Evolutionary conservation across 2,113 vertebrate genomes (phyloP), one percentile per base, ranked within the genome.

Genomic region (Nettapus auritus): DNA sequence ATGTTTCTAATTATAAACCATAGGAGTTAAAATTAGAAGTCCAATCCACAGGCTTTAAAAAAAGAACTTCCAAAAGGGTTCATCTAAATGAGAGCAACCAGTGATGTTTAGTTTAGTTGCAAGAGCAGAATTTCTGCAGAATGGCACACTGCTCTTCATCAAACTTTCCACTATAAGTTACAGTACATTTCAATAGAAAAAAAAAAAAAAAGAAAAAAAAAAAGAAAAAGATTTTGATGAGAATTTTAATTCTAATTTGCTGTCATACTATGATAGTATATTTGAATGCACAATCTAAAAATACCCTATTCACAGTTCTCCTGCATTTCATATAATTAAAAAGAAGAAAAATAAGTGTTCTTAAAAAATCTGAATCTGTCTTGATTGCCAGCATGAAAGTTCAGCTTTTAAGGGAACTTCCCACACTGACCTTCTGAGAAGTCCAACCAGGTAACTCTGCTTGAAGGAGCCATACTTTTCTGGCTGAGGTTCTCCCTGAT

Each of bases 1-100:
- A 97, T 93, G 91, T 96, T 97, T 98, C 98, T 97, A 98, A 97
- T 97, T 98, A 97, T 98, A 98, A 97, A 52, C 50, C 55, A 9
- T 76, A 85, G 80, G 26, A 88, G 93, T 93, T 97, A 98, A 98
- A 98, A 97, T 98, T 97, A 98, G 98, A 98, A 96, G 90, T 86
- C 82, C 36, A 74, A 93, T 97, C 96, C 52, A 3, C 90, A 97
- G 66, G 69, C 89, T 92, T 95, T 81, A 90, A 91, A 97, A 94
- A 96, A 94, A 83, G 74, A 78, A 89, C 64, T 93, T 96, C 89
- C 90, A 92, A 96, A 98, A 96, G 82, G 44, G 64, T 96, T 92
- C 87, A 69, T 89, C 86, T 90, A 95, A 96, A 94, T 81, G 82
- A 96, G 78, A 94, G 63, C 73, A 93, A 86, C 76, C 73, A 94